These are phyloP conservation scores for Drosophila paramelanica DNA, from an alignment of 2,888 invertebrate species.

Conservation along the genomic window DNA sequence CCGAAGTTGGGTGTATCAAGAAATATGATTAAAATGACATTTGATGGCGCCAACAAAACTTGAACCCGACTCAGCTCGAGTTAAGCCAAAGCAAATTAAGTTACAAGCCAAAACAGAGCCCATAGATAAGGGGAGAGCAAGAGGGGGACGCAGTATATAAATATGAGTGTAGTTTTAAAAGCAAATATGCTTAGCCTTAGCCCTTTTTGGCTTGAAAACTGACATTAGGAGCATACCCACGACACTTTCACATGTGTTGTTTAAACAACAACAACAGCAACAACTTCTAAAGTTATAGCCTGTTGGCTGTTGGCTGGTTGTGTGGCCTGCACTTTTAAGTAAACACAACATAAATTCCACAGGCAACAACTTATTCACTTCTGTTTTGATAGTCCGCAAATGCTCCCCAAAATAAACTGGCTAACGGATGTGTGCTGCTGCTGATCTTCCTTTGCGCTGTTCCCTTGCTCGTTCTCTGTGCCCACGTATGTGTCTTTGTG, in stretches of 20 bases:
- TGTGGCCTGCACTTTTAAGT: slow-evolving; percentile 60
- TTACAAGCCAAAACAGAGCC: slow-evolving; percentile 20
- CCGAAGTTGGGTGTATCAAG: slow-evolving; percentile 50
- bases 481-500: slow-evolving; percentile 29
- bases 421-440: slow-evolving; percentile 49
- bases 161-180: slow-evolving; percentile 26
- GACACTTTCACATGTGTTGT: slow-evolving; percentile 44
- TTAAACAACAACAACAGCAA: slow-evolving; percentile 4
- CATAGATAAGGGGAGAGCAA: neutral
- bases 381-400: slow-evolving; percentile 68
- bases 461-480: slow-evolving; percentile 1
- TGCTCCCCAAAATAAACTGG: slow-evolving; percentile 70
- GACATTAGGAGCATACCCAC: slow-evolving; percentile 36
- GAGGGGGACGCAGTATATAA: slow-evolving; percentile 8
- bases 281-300: slow-evolving; percentile 1
- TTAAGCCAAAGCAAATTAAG: slow-evolving; percentile 64
- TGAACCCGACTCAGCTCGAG: slow-evolving; percentile 43
- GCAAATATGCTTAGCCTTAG: slow-evolving; percentile 61
- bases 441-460: no score
- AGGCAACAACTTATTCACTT: slow-evolving; percentile 78
- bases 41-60: slow-evolving; percentile 47
- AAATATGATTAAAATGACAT: slow-evolving; percentile 78
- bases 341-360: slow-evolving; percentile 69
- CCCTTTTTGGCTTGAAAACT: slow-evolving; percentile 39
- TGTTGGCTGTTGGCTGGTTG: slow-evolving; percentile 12